Conservation (phyloP, 2,888 invertebrate genomes). For the Plusia festucae region DNA sequence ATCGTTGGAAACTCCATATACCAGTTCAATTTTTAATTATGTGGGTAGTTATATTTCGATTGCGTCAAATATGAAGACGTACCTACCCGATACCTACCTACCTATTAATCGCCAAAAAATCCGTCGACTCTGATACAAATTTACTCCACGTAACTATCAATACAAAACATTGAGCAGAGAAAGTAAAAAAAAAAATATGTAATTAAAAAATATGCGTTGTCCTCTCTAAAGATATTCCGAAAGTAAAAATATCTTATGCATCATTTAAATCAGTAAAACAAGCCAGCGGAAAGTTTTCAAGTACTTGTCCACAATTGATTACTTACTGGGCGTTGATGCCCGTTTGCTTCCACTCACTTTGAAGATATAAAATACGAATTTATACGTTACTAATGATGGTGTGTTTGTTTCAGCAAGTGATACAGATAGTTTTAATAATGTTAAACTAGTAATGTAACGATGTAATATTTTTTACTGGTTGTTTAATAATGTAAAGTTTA, state of each 20-base stretch:
- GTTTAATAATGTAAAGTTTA: too few species aligned
- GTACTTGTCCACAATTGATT: slow-evolving; percentile 47
- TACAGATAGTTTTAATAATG: not conserved
- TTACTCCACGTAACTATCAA: too few species aligned
- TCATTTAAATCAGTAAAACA: slow-evolving; percentile 45
- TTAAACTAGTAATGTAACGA: not conserved
- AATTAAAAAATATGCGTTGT: not conserved
- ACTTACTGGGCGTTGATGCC: slow-evolving; percentile 33
- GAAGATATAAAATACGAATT: slow-evolving; percentile 21
- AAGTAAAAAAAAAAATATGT: not conserved
- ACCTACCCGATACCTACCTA: too few species aligned
- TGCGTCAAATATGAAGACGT: not conserved
- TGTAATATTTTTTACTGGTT: too few species aligned
- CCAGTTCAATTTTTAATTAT: slow-evolving; percentile 29
- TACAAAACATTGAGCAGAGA: too few species aligned
- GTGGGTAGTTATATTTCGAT: slow-evolving; percentile 13
- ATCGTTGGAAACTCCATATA: slow-evolving; percentile 36
- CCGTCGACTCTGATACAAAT: too few species aligned
- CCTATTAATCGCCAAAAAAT: too few species aligned
- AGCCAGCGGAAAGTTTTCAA: slow-evolving; percentile 25
- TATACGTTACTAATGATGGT: slow-evolving; percentile 26
- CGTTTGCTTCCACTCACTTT: slow-evolving; percentile 32
- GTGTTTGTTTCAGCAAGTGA: slow-evolving; percentile 13
- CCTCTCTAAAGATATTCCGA: slow-evolving; percentile 43
- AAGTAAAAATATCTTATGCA: slow-evolving; percentile 56